A percentile compares a stretch with the other conserved stretches of the same genome.
Evolutionary conservation across 2,797 vertebrate genomes (phyloP).

Genomic region (Nasua narica): DNA sequence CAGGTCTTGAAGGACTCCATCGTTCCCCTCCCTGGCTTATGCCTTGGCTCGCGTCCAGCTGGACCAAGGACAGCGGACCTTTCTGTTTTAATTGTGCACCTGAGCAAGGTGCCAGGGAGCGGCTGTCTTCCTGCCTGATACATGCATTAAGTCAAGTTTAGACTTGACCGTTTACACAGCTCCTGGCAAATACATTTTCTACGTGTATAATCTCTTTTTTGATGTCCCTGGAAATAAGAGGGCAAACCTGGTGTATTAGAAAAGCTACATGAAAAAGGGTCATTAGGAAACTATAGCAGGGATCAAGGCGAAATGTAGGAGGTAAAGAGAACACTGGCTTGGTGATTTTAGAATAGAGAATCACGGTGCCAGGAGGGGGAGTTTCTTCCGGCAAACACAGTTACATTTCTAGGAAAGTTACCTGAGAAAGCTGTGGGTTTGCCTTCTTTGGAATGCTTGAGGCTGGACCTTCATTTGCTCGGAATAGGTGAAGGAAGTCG

Average conservation of each 20-base stretch:
- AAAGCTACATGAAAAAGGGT: not conserved
- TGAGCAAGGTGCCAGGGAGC: not conserved
- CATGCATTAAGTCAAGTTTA: not conserved
- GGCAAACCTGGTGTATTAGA: not conserved
- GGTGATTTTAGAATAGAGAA: not conserved
- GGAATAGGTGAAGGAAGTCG: not conserved
- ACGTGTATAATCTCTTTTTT: not conserved
- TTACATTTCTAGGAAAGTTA: not conserved
- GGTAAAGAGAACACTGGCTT: not conserved
- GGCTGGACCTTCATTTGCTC: not conserved
- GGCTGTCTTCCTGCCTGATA: not conserved
- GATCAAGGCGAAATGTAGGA: not conserved
- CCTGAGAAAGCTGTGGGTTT: not conserved
- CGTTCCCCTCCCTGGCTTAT: not conserved
- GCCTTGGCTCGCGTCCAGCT: not conserved
- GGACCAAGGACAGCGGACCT: fast-evolving
- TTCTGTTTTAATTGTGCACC: not conserved
- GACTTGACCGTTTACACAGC: not conserved
- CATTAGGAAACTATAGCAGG: not conserved
- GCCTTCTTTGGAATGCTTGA: not conserved
- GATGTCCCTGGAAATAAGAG: not conserved
- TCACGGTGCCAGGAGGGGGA: not conserved
- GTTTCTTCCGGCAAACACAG: not conserved
- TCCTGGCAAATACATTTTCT: not conserved
- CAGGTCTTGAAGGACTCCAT: not conserved